Conservation (phyloP, 1,140 invertebrate species). For the Drosophila serrata region DNA sequence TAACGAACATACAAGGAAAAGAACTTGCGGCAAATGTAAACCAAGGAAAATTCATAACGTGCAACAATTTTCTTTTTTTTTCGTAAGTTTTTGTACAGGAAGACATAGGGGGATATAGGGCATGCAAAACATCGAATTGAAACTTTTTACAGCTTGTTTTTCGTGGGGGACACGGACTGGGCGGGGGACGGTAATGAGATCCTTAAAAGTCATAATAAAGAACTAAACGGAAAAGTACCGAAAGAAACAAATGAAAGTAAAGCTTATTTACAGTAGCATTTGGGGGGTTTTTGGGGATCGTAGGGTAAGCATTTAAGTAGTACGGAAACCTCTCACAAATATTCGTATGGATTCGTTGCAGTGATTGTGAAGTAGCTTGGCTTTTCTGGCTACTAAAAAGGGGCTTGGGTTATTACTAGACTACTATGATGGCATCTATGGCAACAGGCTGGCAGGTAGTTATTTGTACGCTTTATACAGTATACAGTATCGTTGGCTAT, state of each 20-base stretch:
- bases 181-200: constrained; percentile 6
- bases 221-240: constrained; percentile 19
- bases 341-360: constrained; percentile 60
- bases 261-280: constrained; percentile 53
- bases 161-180: constrained; percentile 1
- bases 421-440: constrained; percentile 47
- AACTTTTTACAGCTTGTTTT: constrained; percentile 48
- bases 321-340: constrained; percentile 82
- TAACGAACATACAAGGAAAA: constrained; percentile 58
- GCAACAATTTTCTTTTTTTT: constrained; percentile 39
- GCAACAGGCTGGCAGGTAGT: constrained; percentile 44
- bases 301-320: constrained; percentile 62
- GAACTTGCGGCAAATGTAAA: constrained; percentile 46
- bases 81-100: constrained; percentile 19
- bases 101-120: constrained; percentile 12
- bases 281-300: constrained; percentile 1
- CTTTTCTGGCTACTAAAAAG: constrained; percentile 63
- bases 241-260: constrained; percentile 26
- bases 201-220: constrained; percentile 4
- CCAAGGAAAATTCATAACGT: constrained; percentile 49
- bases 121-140: constrained; percentile 52
- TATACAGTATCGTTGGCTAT: constrained; percentile 23
- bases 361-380: constrained; percentile 77
- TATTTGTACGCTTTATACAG: constrained; percentile 57
- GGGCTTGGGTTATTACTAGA: constrained; percentile 54